Evolutionary conservation across 2,113 vertebrate genomes (phyloP).

Genomic region (Hippocampus zosterae): DNA sequence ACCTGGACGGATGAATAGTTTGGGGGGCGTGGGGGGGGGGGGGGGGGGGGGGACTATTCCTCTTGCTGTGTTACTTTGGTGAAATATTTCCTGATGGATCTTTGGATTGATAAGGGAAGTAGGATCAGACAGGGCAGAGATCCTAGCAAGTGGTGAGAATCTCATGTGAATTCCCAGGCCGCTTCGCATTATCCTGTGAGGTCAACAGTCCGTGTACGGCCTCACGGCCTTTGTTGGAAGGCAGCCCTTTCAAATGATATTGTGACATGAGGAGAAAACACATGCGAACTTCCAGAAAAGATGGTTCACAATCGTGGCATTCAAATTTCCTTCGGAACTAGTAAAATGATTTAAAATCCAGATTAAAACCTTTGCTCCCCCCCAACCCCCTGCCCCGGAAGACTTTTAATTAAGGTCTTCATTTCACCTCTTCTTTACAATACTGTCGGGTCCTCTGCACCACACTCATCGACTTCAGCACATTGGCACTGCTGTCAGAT

Average conservation of each 20-base stretch:
- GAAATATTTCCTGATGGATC: slow-evolving; percentile 8
- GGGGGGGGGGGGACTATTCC: slow-evolving; percentile 18
- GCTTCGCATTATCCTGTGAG: slow-evolving; percentile 56
- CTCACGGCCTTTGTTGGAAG: slow-evolving; percentile 13
- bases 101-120: slow-evolving; percentile 19
- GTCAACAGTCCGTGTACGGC: slow-evolving; percentile 24
- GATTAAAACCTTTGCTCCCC: too few species aligned
- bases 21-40: background rate
- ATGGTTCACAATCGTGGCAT: background rate
- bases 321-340: too few species aligned
- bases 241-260: slow-evolving; percentile 8
- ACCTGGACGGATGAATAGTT: background rate
- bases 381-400: too few species aligned
- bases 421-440: background rate
- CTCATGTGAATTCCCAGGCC: slow-evolving; percentile 53
- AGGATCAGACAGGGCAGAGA: slow-evolving; percentile 23
- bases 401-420: too few species aligned
- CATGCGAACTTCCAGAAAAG: background rate
- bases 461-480: slow-evolving; percentile 38
- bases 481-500: slow-evolving; percentile 28
- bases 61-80: slow-evolving; percentile 18
- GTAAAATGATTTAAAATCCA: too few species aligned
- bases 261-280: background rate
- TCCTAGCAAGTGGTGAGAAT: slow-evolving; percentile 23
- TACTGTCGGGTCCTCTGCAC: slow-evolving; percentile 30